A percentile compares a stretch with the other conserved stretches of the same genome.
Conservation (phyloP, 2,888 invertebrate genomes). For the Metellina segmentata region DNA sequence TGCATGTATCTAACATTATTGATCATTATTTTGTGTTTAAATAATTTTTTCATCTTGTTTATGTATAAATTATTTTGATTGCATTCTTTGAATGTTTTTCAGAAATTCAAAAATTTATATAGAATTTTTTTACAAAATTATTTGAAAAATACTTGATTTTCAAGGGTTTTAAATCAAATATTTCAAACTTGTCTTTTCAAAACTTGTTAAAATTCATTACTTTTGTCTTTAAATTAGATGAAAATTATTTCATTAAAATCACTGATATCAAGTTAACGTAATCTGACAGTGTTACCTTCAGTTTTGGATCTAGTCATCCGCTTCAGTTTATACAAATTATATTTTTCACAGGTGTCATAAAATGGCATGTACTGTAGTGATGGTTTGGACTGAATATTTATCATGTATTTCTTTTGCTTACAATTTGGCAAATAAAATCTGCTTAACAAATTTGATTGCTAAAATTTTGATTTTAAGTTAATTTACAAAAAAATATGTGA, state of each 20-base stretch:
- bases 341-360: neutral
- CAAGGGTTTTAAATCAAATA: neutral
- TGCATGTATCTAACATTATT: too few species aligned
- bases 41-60: too few species aligned
- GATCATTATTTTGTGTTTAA: too few species aligned
- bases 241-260: neutral
- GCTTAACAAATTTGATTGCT: neutral
- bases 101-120: too few species aligned
- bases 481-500: neutral
- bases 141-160: neutral
- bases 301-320: too few species aligned
- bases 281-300: too few species aligned
- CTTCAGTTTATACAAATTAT: neutral
- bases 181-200: neutral
- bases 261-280: too few species aligned
- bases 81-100: too few species aligned
- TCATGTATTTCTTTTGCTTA: neutral
- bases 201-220: neutral
- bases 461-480: neutral
- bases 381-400: slow-evolving; percentile 54
- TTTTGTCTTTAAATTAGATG: neutral
- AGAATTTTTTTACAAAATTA: too few species aligned
- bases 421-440: neutral
- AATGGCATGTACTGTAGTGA: neutral
- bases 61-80: too few species aligned